Percentiles rank a stretch among this genome's conserved stretches.
These are phyloP conservation scores for Palythoa grandiflora DNA, from an alignment of 92 coral and sea anemone genomes.

Conservation along the genomic window DNA sequence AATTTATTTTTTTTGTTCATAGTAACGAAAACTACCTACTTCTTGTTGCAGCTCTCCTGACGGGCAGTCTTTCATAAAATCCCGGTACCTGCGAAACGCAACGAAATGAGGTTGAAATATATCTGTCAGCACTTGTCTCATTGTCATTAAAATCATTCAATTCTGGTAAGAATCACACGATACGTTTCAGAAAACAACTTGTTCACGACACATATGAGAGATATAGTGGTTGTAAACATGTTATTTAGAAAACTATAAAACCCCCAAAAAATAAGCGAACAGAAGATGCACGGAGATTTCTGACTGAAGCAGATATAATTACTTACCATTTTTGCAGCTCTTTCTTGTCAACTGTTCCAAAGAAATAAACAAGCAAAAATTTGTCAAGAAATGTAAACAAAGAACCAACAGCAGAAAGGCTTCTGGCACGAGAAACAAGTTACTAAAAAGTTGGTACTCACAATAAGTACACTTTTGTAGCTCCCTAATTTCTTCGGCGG, in stretches of 20 bases:
- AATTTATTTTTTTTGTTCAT: not conserved
- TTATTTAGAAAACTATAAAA: not conserved
- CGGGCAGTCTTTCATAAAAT: slow-evolving; percentile 99
- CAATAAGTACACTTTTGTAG: slow-evolving; percentile 95
- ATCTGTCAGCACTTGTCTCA: not conserved
- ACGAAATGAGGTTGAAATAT: not conserved
- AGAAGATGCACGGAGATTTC: not conserved
- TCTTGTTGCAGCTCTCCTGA: slow-evolving; percentile 98
- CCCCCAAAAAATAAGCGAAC: not conserved
- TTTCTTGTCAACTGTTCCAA: slow-evolving; percentile 90
- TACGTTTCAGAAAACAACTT: slow-evolving; percentile 1
- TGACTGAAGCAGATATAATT: not conserved
- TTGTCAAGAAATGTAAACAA: slow-evolving; percentile 51
- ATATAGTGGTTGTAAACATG: slow-evolving; percentile 25
- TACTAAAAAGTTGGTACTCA: slow-evolving; percentile 68
- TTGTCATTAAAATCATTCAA: slow-evolving; percentile 35
- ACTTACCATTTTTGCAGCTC: slow-evolving; percentile 98
- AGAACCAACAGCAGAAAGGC: slow-evolving; percentile 54
- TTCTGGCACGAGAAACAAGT: slow-evolving; percentile 52
- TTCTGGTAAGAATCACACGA: not conserved
- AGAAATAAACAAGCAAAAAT: slow-evolving; percentile 34
- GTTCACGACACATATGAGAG: not conserved
- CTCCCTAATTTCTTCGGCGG: slow-evolving; percentile 93
- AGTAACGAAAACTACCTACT: slow-evolving; percentile 55
- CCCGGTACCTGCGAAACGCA: slow-evolving; percentile 83